Base-by-base conservation (phyloP, 2,888 invertebrate species). In the Nomada goodeniana region DNA sequence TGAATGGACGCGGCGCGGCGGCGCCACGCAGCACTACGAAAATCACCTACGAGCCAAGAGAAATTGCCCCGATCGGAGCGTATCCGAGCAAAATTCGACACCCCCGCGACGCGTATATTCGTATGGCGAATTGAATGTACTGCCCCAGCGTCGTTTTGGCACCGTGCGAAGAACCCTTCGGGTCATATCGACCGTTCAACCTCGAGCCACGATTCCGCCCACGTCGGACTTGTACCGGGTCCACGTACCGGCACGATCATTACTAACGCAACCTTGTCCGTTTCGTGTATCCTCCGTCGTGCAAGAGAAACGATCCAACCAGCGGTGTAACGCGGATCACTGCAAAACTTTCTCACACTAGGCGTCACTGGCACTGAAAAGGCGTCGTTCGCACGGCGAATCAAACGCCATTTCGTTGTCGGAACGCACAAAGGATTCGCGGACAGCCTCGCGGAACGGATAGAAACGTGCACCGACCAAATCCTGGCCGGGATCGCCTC, bases 141-240 rank as follows among this genome's bases (percentile, higher is more conserved):
- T 71, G 69, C 76, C 70, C 36, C 60, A 70, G 75, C 80, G 69
- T 85, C 69, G 59, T 80, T 87, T 85, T 26, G 85, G 83, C 85
- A 86, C 61, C 52, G 77, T 42, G 55, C 76, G 68, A 36, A 44
- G 74, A 81, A 59, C 83, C 83, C 74, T 86, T 85, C 63, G 64
- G 80, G 76, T 67, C 67, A 69, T 87, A 87, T 87, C 87, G 87
- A 87, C 86, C 87, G 79, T 83, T 71, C 78, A 79, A 82, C 75
- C 85, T 61, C 81, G 83, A 76, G 75, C 73, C 83, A 67, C 74
- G 79, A 84, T 83, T 80, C 80, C 83, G 74, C 80, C 83, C 76
- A 76, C 76, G 76, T 83, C 80, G 67, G 67, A 61, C 59, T 20
- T 55, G 55, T 18, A 55, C 64, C 61, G 60, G 57, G 52, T 64